Evolutionary conservation across 2,888 invertebrate species (phyloP).

Genomic region (Herminia tarsipennalis): DNA sequence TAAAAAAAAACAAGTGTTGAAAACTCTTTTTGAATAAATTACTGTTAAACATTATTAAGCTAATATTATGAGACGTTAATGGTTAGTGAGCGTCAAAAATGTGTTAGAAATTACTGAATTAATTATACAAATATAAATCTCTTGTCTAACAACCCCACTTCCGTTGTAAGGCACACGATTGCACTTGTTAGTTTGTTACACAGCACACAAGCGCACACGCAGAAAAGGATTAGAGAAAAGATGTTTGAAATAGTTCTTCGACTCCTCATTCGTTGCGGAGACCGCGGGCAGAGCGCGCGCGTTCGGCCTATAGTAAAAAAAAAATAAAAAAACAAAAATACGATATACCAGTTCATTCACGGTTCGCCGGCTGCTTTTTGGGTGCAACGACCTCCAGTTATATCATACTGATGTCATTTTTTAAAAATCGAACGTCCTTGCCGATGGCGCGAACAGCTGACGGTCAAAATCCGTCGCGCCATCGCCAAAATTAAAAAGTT

Average conservation of each 20-base stretch:
- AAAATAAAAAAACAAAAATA: slow-evolving; percentile 53
- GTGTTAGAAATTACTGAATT: slow-evolving; percentile 33
- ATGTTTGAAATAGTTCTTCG: slow-evolving; percentile 82
- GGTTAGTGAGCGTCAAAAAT: slow-evolving; percentile 18
- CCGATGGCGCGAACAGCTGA: slow-evolving; percentile 72
- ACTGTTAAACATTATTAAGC: slow-evolving; percentile 20
- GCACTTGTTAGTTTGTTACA: slow-evolving; percentile 59
- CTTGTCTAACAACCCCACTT: slow-evolving; percentile 57
- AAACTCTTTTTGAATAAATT: slow-evolving; percentile 22
- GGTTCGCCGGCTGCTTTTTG: slow-evolving; percentile 64
- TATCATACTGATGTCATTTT: slow-evolving; percentile 61
- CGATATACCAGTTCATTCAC: slow-evolving; percentile 71
- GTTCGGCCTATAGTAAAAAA: slow-evolving; percentile 42
- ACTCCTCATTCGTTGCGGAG: slow-evolving; percentile 80
- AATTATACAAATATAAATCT: slow-evolving; percentile 54
- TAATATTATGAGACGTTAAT: slow-evolving; percentile 15
- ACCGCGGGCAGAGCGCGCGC: slow-evolving; percentile 75
- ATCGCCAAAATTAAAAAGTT: slow-evolving; percentile 30
- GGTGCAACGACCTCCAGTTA: slow-evolving; percentile 70
- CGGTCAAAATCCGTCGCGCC: slow-evolving; percentile 37
- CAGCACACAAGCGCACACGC: slow-evolving; percentile 67
- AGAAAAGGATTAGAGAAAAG: slow-evolving; percentile 82
- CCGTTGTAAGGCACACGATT: slow-evolving; percentile 58
- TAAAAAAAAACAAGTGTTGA: background rate
- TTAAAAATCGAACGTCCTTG: slow-evolving; percentile 71